Evolutionary conservation across 2,888 invertebrate species (phyloP).

Genomic region (Spatulosminthurus flaviceps): DNA sequence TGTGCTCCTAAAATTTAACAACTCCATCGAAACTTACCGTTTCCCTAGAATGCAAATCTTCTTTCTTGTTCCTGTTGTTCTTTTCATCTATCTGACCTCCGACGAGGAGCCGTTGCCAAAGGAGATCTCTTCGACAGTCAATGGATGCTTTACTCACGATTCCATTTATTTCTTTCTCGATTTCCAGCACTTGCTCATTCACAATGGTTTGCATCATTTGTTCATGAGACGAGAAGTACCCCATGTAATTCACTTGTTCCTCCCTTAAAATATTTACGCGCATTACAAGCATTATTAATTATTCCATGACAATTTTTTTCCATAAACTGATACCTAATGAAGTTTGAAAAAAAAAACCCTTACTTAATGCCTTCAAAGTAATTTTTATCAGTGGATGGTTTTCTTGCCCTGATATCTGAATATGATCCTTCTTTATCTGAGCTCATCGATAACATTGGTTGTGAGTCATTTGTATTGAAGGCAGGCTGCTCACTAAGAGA

Average conservation of each 20-base stretch:
- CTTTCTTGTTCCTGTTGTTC: slow-evolving; percentile 58
- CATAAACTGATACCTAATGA: too few relatives aligned
- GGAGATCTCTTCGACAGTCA: slow-evolving; percentile 75
- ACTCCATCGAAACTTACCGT: slow-evolving; percentile 44
- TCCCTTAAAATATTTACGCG: slow-evolving; percentile 67
- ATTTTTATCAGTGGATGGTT: slow-evolving; percentile 33
- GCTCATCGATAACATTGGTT: slow-evolving; percentile 42
- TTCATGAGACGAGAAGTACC: slow-evolving; percentile 76
- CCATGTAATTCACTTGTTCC: slow-evolving; percentile 76
- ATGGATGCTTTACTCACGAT: slow-evolving; percentile 75
- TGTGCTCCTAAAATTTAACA: too few relatives aligned
- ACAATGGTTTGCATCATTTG: slow-evolving; percentile 74
- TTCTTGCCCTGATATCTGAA: slow-evolving; percentile 18
- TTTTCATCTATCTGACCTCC: slow-evolving; percentile 64
- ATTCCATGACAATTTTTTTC: too few relatives aligned
- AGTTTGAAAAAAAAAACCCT: background rate
- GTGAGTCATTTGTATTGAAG: slow-evolving; percentile 31
- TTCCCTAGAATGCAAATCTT: slow-evolving; percentile 61
- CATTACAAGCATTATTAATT: too few relatives aligned
- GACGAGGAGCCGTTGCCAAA: slow-evolving; percentile 76
- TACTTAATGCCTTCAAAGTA: slow-evolving; percentile 49
- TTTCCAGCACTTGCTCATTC: slow-evolving; percentile 70
- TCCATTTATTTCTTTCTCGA: slow-evolving; percentile 70
- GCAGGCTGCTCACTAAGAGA: slow-evolving; percentile 45
- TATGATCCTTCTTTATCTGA: slow-evolving; percentile 36